Percentiles rank a stretch among this genome's conserved stretches.
Conservation (phyloP, 2,797 vertebrate species). For the Galago senegalensis region DNA sequence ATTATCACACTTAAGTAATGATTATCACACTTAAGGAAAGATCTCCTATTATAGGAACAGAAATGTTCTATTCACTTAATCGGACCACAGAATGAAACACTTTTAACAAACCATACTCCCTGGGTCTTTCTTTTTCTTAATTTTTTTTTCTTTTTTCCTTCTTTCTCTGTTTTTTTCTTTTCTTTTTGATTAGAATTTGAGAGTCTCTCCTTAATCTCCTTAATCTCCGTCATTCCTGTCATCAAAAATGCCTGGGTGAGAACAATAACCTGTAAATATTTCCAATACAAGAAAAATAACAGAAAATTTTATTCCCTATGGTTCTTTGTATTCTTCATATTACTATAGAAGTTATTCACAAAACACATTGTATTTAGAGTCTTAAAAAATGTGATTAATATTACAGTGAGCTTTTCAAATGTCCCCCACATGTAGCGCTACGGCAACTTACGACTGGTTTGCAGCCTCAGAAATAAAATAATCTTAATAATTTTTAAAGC, state of each 20-base stretch:
- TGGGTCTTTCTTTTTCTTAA: not conserved
- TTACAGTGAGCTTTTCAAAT: conserved; percentile 39
- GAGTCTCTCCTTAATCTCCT: conserved; percentile 16
- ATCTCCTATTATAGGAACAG: conserved; percentile 27
- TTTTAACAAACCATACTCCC: conserved; percentile 15
- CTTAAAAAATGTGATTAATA: conserved; percentile 21
- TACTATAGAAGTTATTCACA: not conserved
- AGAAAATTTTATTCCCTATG: not conserved
- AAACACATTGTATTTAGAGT: conserved; percentile 25
- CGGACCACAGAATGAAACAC: conserved; percentile 24
- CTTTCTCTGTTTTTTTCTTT: not conserved
- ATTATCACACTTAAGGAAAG: not conserved
- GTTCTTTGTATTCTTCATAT: conserved; percentile 14
- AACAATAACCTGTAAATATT: conserved; percentile 5
- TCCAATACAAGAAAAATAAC: conserved; percentile 36
- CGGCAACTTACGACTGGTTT: conserved; percentile 47
- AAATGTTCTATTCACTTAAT: conserved; percentile 46
- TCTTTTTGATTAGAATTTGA: not conserved
- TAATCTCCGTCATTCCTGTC: not conserved
- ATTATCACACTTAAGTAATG: not conserved
- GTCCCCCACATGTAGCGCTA: not conserved
- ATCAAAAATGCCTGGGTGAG: not conserved
- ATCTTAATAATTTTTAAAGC: conserved; percentile 73
- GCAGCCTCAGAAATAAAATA: conserved; percentile 70
- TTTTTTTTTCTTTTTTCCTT: not conserved